These are phyloP conservation scores for Dorcus hopei DNA, from an alignment of 2,888 invertebrate species.

Conservation along the genomic window DNA sequence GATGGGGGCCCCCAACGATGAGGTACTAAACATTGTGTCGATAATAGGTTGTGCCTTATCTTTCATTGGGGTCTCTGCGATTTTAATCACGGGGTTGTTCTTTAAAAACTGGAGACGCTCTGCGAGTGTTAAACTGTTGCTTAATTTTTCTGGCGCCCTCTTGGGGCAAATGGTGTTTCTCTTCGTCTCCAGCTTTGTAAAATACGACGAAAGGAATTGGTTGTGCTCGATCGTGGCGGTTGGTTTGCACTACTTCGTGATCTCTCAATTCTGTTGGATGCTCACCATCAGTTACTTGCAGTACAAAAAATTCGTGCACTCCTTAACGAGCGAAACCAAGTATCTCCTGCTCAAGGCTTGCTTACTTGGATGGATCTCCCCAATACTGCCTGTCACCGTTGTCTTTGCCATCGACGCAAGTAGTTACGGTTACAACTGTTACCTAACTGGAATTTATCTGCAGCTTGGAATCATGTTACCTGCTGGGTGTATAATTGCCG, in stretches of 20 bases:
- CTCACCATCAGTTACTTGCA: constrained; percentile 63
- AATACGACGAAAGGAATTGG: constrained; percentile 37
- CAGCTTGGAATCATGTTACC: constrained; percentile 55
- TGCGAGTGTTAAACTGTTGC: constrained; percentile 56
- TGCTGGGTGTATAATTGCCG: constrained; percentile 50
- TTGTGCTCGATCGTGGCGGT: constrained; percentile 57
- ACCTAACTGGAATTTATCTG: constrained; percentile 51
- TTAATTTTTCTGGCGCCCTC: constrained; percentile 53
- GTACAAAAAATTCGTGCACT: constrained; percentile 60
- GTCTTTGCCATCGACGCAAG: constrained; percentile 50
- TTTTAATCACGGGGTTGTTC: constrained; percentile 51
- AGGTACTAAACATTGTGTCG: constrained; percentile 49
- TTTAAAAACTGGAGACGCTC: constrained; percentile 59
- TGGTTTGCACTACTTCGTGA: constrained; percentile 58
- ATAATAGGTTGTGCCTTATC: constrained; percentile 53
- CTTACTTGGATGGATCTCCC: constrained; percentile 59
- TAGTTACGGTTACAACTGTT: constrained; percentile 49
- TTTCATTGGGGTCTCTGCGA: constrained; percentile 48
- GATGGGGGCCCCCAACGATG: constrained; percentile 45
- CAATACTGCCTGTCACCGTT: constrained; percentile 51
- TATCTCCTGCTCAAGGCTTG: constrained; percentile 58
- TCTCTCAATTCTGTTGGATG: constrained; percentile 68
- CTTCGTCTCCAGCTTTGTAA: background rate
- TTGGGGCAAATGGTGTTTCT: constrained; percentile 46
- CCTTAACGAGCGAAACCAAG: constrained; percentile 56